Base-by-base conservation (phyloP, 2,888 invertebrate species). In the Sminthurinus aureus region DNA sequence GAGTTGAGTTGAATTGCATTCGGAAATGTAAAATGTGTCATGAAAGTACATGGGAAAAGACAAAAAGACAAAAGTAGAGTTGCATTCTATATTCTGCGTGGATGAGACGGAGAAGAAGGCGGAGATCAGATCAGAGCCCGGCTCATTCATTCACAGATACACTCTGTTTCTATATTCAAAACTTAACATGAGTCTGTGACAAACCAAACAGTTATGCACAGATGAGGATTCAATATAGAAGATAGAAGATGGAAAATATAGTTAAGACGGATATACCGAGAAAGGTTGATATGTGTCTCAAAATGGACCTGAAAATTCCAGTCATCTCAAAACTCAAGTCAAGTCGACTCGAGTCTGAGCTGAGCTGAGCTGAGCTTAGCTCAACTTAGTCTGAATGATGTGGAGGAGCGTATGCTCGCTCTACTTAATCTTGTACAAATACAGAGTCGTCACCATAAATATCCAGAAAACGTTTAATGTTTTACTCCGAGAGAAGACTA, bases 71-170 rank as follows among this genome's bases (percentile, higher is more conserved):
- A n/a, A n/a, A n/a, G 38, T 38, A 38, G 1, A 38, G n/a, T n/a
- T 38, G 6, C 6, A 38, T 38, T 38, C 38, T 38, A 38, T 38
- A 38, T 38, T 38, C 38, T 38, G 38, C 38, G n/a, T n/a, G n/a
- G n/a, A 38, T 74, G 26, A 52, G 52, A 8, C 52, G 71, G 71
- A 22, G 71, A 71, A 12, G 71, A 71, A 64, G 24, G 64, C 77
- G 64, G n/a, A n/a, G n/a, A n/a, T n/a, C n/a, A n/a, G n/a, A n/a
- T n/a, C n/a, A n/a, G n/a, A n/a, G n/a, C n/a, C n/a, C n/a, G 6
- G 26, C 64, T 22, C 13, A 64, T 78, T 78, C 78, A 78, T 78
- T 78, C 78, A 78, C 66, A 66, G 66, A 78, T 78, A 66, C 78
- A 64, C 22, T 58, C 52, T 50, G 6, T n/a, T 50, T 51, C 75